These are phyloP conservation scores for Chionis minor DNA, from an alignment of 2,113 vertebrate genomes.

Conservation along the genomic window DNA sequence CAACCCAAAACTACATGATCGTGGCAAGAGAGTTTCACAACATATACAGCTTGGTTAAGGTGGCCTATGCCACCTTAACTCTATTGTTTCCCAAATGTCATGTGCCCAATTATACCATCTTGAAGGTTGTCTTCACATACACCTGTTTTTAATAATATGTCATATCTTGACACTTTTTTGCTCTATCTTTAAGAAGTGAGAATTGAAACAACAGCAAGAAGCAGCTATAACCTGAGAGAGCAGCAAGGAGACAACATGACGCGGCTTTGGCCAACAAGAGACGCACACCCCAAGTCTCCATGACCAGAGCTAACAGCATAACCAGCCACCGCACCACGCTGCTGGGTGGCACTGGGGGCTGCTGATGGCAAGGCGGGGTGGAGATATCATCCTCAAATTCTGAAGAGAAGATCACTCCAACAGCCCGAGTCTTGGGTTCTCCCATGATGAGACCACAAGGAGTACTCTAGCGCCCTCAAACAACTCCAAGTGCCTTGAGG, in stretches of 20 bases:
- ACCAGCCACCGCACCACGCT: neutral
- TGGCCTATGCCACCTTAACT: neutral
- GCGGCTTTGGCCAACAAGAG: neutral
- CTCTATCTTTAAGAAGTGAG: neutral
- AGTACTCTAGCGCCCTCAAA: neutral
- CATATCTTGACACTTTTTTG: neutral
- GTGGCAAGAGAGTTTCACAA: neutral
- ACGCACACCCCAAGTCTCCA: accelerated
- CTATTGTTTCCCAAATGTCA: neutral
- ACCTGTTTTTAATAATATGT: neutral
- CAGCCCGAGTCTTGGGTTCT: neutral
- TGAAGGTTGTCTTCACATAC: neutral
- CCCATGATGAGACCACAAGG: neutral
- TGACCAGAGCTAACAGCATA: neutral
- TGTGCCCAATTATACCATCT: neutral
- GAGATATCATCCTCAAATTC: neutral
- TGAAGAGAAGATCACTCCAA: neutral
- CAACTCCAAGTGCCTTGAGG: neutral
- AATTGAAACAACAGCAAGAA: neutral
- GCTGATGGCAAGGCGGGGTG: neutral
- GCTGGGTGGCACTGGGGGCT: neutral
- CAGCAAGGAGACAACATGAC: neutral
- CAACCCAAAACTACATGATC: neutral
- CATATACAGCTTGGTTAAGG: neutral
- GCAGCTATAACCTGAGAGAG: neutral